Conservation (phyloP, 35 echinoderm and acorn worm species). For the Ptychodera flava region DNA sequence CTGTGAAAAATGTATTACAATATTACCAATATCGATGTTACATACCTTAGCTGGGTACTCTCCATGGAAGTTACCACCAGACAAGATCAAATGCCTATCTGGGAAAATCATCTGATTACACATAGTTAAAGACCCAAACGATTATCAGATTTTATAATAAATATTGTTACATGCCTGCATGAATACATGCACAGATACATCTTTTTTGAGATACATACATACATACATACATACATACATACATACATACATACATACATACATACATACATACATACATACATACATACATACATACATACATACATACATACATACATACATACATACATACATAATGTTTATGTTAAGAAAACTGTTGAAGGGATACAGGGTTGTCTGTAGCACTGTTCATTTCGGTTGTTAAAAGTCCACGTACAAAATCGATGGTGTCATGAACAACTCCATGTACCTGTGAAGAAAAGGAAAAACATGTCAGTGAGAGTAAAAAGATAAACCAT, state of each 20-base stretch:
- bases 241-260: slow-evolving; percentile 2
- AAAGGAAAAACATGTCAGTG: too few species aligned
- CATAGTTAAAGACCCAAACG: too few species aligned
- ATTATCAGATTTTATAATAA: too few species aligned
- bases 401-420: slow-evolving; percentile 71
- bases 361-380: slow-evolving; percentile 97
- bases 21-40: background rate
- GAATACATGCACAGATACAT: too few species aligned
- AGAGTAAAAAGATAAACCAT: too few species aligned
- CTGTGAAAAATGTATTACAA: slow-evolving; percentile 9
- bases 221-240: slow-evolving; percentile 2
- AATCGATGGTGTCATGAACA: slow-evolving; percentile 90
- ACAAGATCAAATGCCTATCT: slow-evolving; percentile 68
- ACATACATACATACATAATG: background rate
- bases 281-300: background rate
- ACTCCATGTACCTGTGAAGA: slow-evolving; percentile 73
- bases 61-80: slow-evolving; percentile 90
- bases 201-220: background rate
- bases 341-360: background rate
- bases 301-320: background rate
- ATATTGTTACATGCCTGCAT: too few species aligned
- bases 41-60: slow-evolving; percentile 88
- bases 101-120: slow-evolving; percentile 78
- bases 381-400: slow-evolving; percentile 96
- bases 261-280: slow-evolving; percentile 2